Conservation (phyloP, 2,797 vertebrate species). For the Urocyon cinereoargenteus region DNA sequence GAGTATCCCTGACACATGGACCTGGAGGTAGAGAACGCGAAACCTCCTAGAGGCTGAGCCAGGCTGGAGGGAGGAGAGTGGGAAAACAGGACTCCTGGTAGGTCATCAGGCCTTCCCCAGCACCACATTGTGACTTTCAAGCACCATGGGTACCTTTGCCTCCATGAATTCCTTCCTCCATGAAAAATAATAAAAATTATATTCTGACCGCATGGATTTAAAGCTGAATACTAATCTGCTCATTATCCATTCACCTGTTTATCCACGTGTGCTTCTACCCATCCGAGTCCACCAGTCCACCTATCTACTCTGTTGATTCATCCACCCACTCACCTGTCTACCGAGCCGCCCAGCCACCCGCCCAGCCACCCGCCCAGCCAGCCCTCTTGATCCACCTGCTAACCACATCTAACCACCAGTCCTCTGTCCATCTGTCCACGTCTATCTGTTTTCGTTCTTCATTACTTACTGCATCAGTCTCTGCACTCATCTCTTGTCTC, state of each 20-base stretch:
- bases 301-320: background rate
- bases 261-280: background rate
- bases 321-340: background rate
- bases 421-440: background rate
- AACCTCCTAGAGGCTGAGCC: background rate
- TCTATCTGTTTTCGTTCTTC: background rate
- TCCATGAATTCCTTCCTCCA: background rate
- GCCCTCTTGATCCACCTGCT: background rate
- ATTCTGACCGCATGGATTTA: background rate
- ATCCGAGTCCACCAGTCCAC: background rate
- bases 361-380: background rate
- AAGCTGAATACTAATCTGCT: background rate
- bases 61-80: background rate
- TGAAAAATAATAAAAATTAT: background rate
- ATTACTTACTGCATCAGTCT: background rate
- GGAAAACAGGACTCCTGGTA: background rate
- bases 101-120: background rate
- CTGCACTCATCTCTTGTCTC: background rate
- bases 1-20: background rate
- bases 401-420: background rate
- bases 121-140: background rate
- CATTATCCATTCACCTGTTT: background rate
- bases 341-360: accelerated
- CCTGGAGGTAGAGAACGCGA: background rate
- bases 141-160: background rate